Base-by-base conservation (phyloP, 2,888 invertebrate genomes). In the Leptinotarsa rubiginosa region DNA sequence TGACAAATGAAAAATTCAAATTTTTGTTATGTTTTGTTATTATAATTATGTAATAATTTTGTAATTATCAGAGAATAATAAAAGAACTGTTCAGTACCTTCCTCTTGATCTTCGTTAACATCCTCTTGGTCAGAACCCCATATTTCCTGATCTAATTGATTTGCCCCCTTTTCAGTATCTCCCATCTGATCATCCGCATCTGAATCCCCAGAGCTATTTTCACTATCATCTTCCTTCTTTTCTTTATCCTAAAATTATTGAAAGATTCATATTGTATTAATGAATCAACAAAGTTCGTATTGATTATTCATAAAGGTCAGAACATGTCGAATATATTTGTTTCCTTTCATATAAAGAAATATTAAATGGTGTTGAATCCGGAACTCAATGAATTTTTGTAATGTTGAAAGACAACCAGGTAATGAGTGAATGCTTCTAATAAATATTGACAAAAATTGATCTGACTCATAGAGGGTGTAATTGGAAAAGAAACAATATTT, bases 171-270 rank as follows among this genome's bases (percentile, higher is more conserved):
- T 77, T 95, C 96, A 0, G 96, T 95, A 74, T 99, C 97, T 25
- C 98, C 99, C 96, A 99, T 97, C 90, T 98, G 94, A 86, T 98
- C 97, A 79, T 98, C 97, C 3, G 95, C 89, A 80, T 98, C 95
- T 22, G 95, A 94, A 77, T 94, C 91, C 47, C 94, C 91, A 18
- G 90, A 89, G 1, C 89, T 88, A 16, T 93, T 90, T 0, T 91
- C 89, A 0, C 91, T 91, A 25, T 92, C 88, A 84, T 97, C 86
- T 83, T 81, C 79, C 25, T 83, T 81, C 47, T 81, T 80, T 56
- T 82, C 81, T 52, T 81, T 78, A 73, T 83, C 84, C 79, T 83
- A 47, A 13, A 76, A 73, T 50, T 3, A 67, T 47, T n/a, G 15
- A 52, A 31, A 49, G 31, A n/a, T 41, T 41, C 10, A 41, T 41